These are phyloP conservation scores for Phacellophora camtschatica DNA, from an alignment of 30 jellyfish, hydroid and myxozoan species.

Conservation along the genomic window DNA sequence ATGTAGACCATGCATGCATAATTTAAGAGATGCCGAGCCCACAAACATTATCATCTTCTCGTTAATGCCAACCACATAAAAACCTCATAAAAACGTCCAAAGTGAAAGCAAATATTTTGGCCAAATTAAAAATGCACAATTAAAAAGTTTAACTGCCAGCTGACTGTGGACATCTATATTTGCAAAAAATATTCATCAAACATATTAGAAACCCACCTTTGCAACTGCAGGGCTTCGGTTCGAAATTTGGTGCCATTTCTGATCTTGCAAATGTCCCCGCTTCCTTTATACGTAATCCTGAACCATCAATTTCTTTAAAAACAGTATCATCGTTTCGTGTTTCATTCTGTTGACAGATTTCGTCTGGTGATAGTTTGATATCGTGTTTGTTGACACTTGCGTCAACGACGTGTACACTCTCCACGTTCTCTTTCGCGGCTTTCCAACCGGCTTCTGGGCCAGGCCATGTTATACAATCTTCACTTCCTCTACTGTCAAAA, in stretches of 20 bases:
- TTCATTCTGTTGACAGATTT: background rate
- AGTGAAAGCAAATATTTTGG: too few species aligned
- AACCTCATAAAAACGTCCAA: too few species aligned
- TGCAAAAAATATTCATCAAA: too few species aligned
- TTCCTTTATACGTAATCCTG: background rate
- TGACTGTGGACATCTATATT: too few species aligned
- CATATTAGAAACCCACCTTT: conserved; percentile 12
- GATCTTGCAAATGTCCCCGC: background rate
- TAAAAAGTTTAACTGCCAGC: too few species aligned
- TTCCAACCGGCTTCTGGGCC: background rate
- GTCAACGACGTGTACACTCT: background rate
- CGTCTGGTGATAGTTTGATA: background rate
- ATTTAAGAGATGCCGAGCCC: too few species aligned
- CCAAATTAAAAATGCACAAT: too few species aligned
- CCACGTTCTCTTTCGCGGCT: background rate
- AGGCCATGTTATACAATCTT: background rate
- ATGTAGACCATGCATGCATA: too few species aligned
- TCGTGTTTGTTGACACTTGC: background rate
- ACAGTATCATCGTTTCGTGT: background rate
- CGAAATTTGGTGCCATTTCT: background rate
- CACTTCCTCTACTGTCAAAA: background rate
- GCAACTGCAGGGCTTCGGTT: conserved; percentile 20
- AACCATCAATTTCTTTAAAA: background rate
- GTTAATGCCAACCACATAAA: too few species aligned
- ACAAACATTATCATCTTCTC: too few species aligned